Conservation (phyloP, 2,888 invertebrate species). For the Melinaea menophilus region DNA sequence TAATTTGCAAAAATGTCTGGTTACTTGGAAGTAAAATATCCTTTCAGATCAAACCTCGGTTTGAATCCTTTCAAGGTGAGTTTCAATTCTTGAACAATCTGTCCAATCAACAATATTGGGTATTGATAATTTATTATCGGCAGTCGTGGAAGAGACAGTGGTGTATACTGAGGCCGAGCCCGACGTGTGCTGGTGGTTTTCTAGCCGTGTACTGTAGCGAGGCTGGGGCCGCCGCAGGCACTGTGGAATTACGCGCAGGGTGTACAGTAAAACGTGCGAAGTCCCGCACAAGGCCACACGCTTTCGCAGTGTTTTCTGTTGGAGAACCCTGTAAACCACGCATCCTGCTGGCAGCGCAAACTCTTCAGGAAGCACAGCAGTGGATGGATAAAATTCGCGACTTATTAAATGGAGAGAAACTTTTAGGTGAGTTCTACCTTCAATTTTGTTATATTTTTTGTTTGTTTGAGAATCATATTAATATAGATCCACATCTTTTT, state of each 20-base stretch:
- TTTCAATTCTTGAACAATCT: slow-evolving; percentile 31
- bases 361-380: slow-evolving; percentile 80
- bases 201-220: slow-evolving; percentile 77
- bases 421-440: slow-evolving; percentile 51
- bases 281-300: slow-evolving; percentile 82
- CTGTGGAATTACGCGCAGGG: slow-evolving; percentile 77
- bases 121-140: slow-evolving; percentile 46
- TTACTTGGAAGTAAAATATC: slow-evolving; percentile 81
- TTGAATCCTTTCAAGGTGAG: slow-evolving; percentile 82
- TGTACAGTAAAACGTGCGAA: slow-evolving; percentile 80
- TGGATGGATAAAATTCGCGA: slow-evolving; percentile 83
- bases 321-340: slow-evolving; percentile 79
- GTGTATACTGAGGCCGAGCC: slow-evolving; percentile 79
- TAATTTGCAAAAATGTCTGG: slow-evolving; percentile 64
- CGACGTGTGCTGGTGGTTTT: slow-evolving; percentile 73
- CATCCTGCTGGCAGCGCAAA: slow-evolving; percentile 80
- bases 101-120: slow-evolving; percentile 34
- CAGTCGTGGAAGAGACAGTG: slow-evolving; percentile 83
- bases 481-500: background rate
- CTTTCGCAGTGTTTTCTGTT: slow-evolving; percentile 82
- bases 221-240: slow-evolving; percentile 66
- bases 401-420: slow-evolving; percentile 66
- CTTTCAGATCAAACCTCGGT: slow-evolving; percentile 78
- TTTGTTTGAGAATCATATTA: background rate
- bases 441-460: slow-evolving; percentile 17